Percentiles rank a stretch among this genome's conserved stretches.
phyloP scores from a whole-genome alignment of 2,797 vertebrate genomes.

The Sebastes kiyomatsui region DNA sequence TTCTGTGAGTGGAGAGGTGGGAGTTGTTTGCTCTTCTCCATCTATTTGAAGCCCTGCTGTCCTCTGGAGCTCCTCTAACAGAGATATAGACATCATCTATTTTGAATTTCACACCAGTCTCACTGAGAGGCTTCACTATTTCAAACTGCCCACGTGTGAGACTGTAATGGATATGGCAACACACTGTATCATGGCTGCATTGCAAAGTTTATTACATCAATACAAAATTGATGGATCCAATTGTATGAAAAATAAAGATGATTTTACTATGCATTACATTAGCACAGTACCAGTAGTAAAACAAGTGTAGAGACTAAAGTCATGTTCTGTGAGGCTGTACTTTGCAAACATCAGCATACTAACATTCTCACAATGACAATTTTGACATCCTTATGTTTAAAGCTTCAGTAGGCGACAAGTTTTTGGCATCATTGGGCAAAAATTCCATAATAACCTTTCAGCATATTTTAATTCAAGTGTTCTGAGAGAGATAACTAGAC shows the following conservation, averaged over 20 bases:
- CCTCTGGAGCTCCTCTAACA: too few relatives aligned
- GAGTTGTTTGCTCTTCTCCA: background rate
- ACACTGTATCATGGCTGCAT: too few relatives aligned
- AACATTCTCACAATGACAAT: background rate
- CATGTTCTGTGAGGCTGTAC: background rate
- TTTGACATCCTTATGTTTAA: background rate
- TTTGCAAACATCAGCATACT: background rate
- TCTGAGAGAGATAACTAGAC: too few relatives aligned
- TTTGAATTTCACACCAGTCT: too few relatives aligned
- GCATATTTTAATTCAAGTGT: rapidly evolving
- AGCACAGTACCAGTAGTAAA: too few relatives aligned
- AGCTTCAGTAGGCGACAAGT: too few relatives aligned
- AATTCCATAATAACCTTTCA: too few relatives aligned
- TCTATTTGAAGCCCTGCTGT: background rate
- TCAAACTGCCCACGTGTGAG: too few relatives aligned
- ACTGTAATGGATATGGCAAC: background rate
- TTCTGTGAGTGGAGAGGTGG: background rate
- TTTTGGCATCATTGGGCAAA: too few relatives aligned
- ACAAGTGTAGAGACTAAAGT: background rate
- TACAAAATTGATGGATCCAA: background rate
- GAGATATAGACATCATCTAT: too few relatives aligned
- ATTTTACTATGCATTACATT: background rate
- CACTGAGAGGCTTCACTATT: too few relatives aligned
- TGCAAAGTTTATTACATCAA: background rate
- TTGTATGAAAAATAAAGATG: background rate